These are phyloP conservation scores for Xanthorhoe spadicearia DNA, from an alignment of 2,888 invertebrate species.

Conservation along the genomic window DNA sequence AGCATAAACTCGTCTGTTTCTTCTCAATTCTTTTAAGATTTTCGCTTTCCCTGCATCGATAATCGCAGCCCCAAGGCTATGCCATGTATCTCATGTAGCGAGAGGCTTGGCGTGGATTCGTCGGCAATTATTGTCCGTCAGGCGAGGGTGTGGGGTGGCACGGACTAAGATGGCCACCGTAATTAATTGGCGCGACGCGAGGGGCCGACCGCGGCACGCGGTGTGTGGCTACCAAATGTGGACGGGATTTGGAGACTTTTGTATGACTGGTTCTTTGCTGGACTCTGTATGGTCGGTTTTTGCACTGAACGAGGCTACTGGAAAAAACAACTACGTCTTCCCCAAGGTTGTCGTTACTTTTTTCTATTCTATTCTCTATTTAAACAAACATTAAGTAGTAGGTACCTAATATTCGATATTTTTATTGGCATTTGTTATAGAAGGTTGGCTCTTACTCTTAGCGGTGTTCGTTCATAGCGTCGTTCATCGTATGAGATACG, in stretches of 20 bases:
- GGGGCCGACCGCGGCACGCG: conserved; percentile 83
- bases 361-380: no score
- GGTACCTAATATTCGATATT: no score
- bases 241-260: conserved; percentile 34
- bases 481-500: no score
- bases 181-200: conserved; percentile 85
- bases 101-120: conserved; percentile 35
- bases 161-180: conserved; percentile 83
- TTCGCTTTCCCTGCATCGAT: conserved; percentile 13
- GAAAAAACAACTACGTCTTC: neutral
- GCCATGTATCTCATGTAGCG: conserved; percentile 33
- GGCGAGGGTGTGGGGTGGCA: conserved; percentile 46
- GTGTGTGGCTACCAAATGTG: conserved; percentile 56
- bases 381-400: no score
- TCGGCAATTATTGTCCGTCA: conserved; percentile 83
- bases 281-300: neutral
- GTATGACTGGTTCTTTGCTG: neutral
- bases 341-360: no score
- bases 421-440: no score
- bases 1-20: no score
- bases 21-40: neutral
- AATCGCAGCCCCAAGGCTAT: conserved; percentile 15
- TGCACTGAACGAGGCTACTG: no score
- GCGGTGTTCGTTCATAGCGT: no score
- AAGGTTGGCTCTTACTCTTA: no score